A percentile compares a stretch with the other conserved stretches of the same genome.
Evolutionary conservation across 2,113 vertebrate genomes (phyloP).

Genomic region (Tympanuchus pallidicinctus): DNA sequence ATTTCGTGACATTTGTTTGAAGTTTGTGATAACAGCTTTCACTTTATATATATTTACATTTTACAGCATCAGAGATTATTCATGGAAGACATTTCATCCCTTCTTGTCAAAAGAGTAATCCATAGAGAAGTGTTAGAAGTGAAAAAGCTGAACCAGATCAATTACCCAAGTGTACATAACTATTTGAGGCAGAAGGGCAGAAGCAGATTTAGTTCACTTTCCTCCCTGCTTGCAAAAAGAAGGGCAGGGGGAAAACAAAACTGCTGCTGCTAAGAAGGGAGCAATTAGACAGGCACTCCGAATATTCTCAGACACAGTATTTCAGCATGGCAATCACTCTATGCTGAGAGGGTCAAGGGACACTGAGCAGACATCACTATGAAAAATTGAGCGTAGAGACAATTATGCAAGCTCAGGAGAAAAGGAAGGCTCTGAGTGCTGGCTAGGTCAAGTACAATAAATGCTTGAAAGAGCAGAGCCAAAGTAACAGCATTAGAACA

Average conservation of each 20-base stretch:
- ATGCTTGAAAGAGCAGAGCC: neutral
- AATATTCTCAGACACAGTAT: conserved; percentile 19
- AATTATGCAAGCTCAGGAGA: neutral
- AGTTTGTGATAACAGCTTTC: conserved; percentile 16
- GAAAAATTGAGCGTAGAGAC: neutral
- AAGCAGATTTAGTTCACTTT: neutral
- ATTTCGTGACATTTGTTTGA: conserved; percentile 20
- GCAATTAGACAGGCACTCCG: conserved; percentile 23
- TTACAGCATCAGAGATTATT: conserved; percentile 4
- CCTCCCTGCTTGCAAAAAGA: neutral
- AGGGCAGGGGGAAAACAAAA: neutral
- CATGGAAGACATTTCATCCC: conserved; percentile 8
- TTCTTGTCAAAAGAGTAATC: neutral
- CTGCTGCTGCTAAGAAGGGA: neutral
- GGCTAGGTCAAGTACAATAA: neutral
- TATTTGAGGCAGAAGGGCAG: neutral
- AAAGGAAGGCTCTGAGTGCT: neutral
- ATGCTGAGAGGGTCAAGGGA: neutral
- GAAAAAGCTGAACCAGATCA: neutral
- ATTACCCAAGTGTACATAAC: neutral
- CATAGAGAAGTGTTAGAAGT: neutral
- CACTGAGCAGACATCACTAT: neutral
- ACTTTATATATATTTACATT: conserved; percentile 36
- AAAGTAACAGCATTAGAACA: neutral
- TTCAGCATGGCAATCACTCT: conserved; percentile 16